A percentile compares a stretch with the other conserved stretches of the same genome.
phyloP scores from a whole-genome alignment of 2,797 vertebrate species.

The Selene dorsalis region DNA sequence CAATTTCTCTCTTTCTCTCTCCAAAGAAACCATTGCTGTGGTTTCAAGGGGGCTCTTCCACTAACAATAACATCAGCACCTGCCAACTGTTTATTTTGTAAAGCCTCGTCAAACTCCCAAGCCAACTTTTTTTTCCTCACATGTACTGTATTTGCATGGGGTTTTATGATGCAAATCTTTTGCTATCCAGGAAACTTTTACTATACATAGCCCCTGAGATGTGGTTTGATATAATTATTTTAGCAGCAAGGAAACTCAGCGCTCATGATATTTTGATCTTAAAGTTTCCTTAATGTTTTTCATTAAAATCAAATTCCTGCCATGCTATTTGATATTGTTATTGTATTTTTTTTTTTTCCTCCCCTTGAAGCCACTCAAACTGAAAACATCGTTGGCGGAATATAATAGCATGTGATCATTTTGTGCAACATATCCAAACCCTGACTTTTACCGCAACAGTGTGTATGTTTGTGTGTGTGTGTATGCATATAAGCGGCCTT shows the following conservation, averaged over 20 bases:
- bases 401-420: constrained; percentile 81
- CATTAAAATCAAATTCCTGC: constrained; percentile 32
- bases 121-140: constrained; percentile 26
- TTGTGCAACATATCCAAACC: constrained; percentile 73
- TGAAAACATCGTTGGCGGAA: constrained; percentile 81
- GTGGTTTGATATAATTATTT: constrained; percentile 40
- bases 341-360: constrained; percentile 68
- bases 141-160: constrained; percentile 54
- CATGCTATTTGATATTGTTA: constrained; percentile 65
- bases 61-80: constrained; percentile 76
- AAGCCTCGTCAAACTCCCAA: constrained; percentile 35
- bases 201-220: constrained; percentile 14
- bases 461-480: constrained; percentile 46
- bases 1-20: constrained; percentile 60
- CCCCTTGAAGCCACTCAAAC: constrained; percentile 77
- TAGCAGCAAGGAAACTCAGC: constrained; percentile 13
- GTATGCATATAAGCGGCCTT: constrained; percentile 55
- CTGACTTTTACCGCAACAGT: constrained; percentile 67
- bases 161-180: constrained; percentile 52
- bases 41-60: constrained; percentile 72
- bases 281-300: constrained; percentile 40
- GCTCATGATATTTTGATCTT: constrained; percentile 29
- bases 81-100: constrained; percentile 75
- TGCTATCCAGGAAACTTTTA: constrained; percentile 63
- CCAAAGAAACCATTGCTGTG: constrained; percentile 76